Conservation (phyloP, 2,888 invertebrate species). For the Agrotis segetum region DNA sequence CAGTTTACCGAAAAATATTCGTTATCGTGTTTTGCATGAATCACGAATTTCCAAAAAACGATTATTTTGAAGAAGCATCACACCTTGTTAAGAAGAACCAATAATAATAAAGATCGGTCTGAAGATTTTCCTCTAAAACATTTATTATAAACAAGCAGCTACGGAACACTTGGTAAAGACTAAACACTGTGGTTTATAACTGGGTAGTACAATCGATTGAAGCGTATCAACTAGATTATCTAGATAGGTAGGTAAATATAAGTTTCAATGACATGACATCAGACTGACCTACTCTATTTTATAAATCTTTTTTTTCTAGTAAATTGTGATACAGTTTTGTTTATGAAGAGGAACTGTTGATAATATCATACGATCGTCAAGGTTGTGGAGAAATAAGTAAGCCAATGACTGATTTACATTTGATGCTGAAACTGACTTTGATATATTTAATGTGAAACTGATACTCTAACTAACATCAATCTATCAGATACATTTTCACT, state of each 20-base stretch:
- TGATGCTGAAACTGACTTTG: background rate
- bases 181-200: background rate
- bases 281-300: conserved; percentile 45
- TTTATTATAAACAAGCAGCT: background rate
- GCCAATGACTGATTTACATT: conserved; percentile 2
- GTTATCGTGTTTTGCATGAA: background rate
- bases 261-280: conserved; percentile 46
- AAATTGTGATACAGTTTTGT: conserved; percentile 22
- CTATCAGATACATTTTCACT: no score
- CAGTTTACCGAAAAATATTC: background rate
- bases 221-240: conserved; percentile 40
- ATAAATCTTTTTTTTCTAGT: conserved; percentile 32
- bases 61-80: background rate
- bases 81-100: background rate
- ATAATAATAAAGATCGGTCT: background rate
- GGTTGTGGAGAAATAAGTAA: conserved; percentile 5
- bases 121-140: background rate
- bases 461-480: no score
- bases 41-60: no score
- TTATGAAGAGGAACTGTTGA: background rate
- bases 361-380: conserved; percentile 15
- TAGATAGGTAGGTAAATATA: background rate
- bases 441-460: no score
- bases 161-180: conserved; percentile 17
- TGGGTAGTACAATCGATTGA: conserved; percentile 25